Base-by-base conservation (phyloP, 2,797 vertebrate species). In the Podarcis lilfordi region DNA sequence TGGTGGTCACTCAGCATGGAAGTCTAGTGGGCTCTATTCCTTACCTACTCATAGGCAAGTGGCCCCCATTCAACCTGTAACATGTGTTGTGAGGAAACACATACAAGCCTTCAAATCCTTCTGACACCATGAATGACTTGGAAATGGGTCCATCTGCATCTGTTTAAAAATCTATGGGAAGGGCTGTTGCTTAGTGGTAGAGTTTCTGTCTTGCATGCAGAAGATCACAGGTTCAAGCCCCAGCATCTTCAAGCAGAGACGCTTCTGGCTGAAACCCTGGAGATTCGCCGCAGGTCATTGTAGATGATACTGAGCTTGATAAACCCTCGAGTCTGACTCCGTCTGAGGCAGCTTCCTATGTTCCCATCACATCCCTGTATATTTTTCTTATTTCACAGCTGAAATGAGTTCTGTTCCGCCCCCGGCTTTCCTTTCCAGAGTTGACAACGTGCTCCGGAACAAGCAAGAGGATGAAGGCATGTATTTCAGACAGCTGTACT, bases 401-500 rank as follows among this genome's bases (percentile, higher is more conserved):
- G 11, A 43, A 66, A 45, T 69, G 23, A 17, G 23, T 25, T 50
- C 32, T 80, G 15, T 27, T 32, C 32, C 19, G 59, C 17, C 27
- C 1, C 29, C 15, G 11, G 3, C 17, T 59, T 35, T 8, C 10
- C 66, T 72, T 69, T 45, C 23, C 40, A 9, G 19, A 66, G n/a
- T 43, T 85, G 84, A 43, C 55, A 85, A 40, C 32, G 1, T 50
- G 50, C 61, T 64, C 61, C 11, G 1, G 21, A 78, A 90, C 35
- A 81, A 40, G 15, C 1, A 50, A 64, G 55, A 17, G 19, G 35
- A 27, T 3, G 25, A 29, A 55, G 3, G 7, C 1, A 5, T 61
- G 55, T 37, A 37, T 91, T 13, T 23, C 90, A 92, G 19, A 5
- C 68, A 88, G 72, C 43, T 69, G 94, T 86, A 81, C 43, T 84